phyloP scores from a whole-genome alignment of 2,888 invertebrate genomes.

The Noctua fimbriata region DNA sequence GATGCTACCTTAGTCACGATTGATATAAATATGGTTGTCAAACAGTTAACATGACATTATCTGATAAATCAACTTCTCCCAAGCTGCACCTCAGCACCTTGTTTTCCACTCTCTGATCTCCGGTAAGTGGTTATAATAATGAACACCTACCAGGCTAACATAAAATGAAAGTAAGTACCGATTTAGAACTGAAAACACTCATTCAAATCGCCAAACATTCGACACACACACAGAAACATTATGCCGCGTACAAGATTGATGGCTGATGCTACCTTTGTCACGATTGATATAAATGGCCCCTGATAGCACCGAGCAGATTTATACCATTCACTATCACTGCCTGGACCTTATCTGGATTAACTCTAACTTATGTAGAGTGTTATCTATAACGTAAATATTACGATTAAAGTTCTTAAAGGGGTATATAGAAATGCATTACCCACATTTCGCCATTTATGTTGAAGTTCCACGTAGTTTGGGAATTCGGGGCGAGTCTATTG shows the following conservation, averaged over 20 bases:
- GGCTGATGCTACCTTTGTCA: constrained; percentile 46
- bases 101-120: not conserved
- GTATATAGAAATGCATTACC: not conserved
- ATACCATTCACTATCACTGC: constrained; percentile 37
- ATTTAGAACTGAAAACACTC: not conserved
- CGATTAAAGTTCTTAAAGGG: not conserved
- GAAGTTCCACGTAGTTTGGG: not conserved
- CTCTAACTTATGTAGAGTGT: not conserved
- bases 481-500: not conserved
- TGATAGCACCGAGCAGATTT: constrained; percentile 42
- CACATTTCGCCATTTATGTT: not conserved
- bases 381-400: constrained; percentile 5
- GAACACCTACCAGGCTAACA: constrained; percentile 3
- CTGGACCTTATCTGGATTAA: constrained; percentile 14
- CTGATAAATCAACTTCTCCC: too few relatives aligned
- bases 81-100: not conserved
- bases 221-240: constrained; percentile 10
- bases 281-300: constrained; percentile 57
- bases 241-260: constrained; percentile 51
- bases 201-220: constrained; percentile 21
- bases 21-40: too few relatives aligned
- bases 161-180: not conserved
- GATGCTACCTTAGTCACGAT: too few relatives aligned
- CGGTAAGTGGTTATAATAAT: not conserved
- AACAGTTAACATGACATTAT: too few relatives aligned